Evolutionary conservation across 2,888 invertebrate genomes (phyloP).

Genomic region (Lithodes maja): DNA sequence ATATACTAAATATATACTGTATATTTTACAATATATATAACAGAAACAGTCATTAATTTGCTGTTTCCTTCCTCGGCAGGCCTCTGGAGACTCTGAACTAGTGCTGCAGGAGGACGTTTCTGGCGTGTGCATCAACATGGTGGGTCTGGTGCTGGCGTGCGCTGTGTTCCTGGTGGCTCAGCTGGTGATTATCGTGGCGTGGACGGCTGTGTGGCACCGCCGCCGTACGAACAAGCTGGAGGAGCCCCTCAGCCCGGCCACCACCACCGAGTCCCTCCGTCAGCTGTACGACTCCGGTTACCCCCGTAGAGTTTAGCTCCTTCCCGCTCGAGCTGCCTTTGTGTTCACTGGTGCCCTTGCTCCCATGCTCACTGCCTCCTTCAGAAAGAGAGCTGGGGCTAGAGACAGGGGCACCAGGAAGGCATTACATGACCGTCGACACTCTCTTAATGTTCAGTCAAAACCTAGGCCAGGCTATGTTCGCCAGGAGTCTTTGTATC

Average conservation of each 20-base stretch:
- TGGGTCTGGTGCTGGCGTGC: constrained; percentile 88
- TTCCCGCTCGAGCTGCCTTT: constrained; percentile 59
- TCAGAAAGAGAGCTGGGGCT: constrained; percentile 12
- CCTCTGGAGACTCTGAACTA: constrained; percentile 61
- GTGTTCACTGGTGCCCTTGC: constrained; percentile 33
- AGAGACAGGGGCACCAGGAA: background rate
- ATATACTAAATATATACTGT: too few relatives aligned
- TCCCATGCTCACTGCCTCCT: constrained; percentile 29
- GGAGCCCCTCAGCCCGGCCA: constrained; percentile 76
- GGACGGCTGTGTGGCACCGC: constrained; percentile 92
- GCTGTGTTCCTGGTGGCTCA: constrained; percentile 90
- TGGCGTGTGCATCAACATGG: constrained; percentile 83
- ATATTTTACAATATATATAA: too few relatives aligned
- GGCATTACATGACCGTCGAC: background rate
- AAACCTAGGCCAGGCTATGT: constrained; percentile 28
- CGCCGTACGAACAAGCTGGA: constrained; percentile 78
- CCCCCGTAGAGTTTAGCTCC: constrained; percentile 69
- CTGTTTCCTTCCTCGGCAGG: constrained; percentile 58
- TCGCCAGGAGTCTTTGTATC: constrained; percentile 58
- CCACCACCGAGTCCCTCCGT: constrained; percentile 84
- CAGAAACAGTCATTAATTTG: too few relatives aligned
- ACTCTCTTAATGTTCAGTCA: constrained; percentile 32
- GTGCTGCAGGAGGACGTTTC: constrained; percentile 71
- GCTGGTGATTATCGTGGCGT: constrained; percentile 89
- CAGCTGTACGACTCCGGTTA: constrained; percentile 86